A percentile compares a stretch with the other conserved stretches of the same genome.
phyloP scores from a whole-genome alignment of 2,797 vertebrate genomes.

The Sebastes variabilis region DNA sequence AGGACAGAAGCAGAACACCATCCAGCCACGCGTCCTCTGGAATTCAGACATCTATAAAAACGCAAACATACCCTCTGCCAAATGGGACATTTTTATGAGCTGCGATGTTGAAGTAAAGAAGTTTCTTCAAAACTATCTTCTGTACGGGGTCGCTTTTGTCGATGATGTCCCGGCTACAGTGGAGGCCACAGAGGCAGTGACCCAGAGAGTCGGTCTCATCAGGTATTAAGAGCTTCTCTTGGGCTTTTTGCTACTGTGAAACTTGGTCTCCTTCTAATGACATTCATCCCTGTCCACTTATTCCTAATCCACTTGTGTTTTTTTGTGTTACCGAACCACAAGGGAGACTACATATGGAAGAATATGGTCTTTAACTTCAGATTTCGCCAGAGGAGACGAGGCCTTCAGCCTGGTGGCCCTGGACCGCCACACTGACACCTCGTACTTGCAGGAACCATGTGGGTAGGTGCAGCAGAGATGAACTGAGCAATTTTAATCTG shows the following conservation, averaged over 20 bases:
- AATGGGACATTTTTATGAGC: too few species aligned
- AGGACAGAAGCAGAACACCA: too few species aligned
- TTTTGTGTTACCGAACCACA: constrained; percentile 7
- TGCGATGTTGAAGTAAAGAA: too few species aligned
- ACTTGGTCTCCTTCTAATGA: not conserved
- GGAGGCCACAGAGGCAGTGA: too few species aligned
- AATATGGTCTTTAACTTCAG: constrained; percentile 94
- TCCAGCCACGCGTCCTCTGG: too few species aligned
- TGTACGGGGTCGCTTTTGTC: too few species aligned
- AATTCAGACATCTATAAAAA: too few species aligned
- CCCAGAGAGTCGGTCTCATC: constrained; percentile 89
- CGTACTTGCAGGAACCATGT: constrained; percentile 95
- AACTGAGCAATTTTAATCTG: not conserved
- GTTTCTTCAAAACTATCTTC: too few species aligned
- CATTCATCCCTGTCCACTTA: not conserved
- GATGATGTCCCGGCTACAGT: too few species aligned
- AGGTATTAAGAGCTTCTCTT: constrained; percentile 77
- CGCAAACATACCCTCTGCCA: too few species aligned
- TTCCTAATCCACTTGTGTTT: not conserved
- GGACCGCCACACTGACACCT: constrained; percentile 92
- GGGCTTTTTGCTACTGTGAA: not conserved
- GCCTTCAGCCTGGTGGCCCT: constrained; percentile 93
- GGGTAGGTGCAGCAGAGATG: constrained; percentile 76
- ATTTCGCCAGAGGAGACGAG: constrained; percentile 91
- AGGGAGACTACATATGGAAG: constrained; percentile 94